Percentiles rank a stretch among this genome's conserved stretches.
Evolutionary conservation across 2,113 vertebrate species (phyloP).

Genomic region (Acanthisitta chloris): DNA sequence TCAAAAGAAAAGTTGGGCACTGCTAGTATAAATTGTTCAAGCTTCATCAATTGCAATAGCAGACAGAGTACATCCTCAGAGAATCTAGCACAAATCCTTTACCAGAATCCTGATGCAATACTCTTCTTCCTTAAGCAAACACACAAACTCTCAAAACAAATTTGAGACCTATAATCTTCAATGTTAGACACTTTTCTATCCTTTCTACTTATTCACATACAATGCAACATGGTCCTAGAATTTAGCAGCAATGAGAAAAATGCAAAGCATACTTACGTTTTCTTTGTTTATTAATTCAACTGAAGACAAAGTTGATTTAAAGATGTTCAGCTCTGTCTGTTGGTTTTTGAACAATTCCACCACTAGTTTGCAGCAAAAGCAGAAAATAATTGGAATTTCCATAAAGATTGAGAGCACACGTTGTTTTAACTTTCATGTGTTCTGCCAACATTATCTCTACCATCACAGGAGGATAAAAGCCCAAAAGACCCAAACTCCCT

Average conservation of each 20-base stretch:
- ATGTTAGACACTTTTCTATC: background rate
- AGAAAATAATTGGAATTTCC: background rate
- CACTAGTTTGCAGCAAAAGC: background rate
- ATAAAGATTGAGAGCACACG: background rate
- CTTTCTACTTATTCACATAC: background rate
- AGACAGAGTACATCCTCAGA: background rate
- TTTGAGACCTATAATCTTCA: background rate
- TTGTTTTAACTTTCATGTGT: background rate
- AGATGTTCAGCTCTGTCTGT: background rate
- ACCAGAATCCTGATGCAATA: background rate
- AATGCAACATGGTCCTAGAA: background rate
- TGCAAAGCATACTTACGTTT: conserved; percentile 9
- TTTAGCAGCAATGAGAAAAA: background rate
- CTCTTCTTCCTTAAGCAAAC: background rate
- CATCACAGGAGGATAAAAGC: background rate
- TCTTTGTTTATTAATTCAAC: background rate
- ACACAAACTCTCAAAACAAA: background rate
- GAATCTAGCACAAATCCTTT: background rate
- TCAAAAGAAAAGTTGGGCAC: background rate
- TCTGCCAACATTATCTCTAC: background rate
- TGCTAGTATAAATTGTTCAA: background rate
- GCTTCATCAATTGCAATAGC: background rate
- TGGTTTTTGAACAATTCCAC: background rate
- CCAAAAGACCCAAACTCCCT: background rate
- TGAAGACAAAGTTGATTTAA: background rate